Evolutionary conservation across 2,888 invertebrate species (phyloP).

Genomic region (Tachina fera): DNA sequence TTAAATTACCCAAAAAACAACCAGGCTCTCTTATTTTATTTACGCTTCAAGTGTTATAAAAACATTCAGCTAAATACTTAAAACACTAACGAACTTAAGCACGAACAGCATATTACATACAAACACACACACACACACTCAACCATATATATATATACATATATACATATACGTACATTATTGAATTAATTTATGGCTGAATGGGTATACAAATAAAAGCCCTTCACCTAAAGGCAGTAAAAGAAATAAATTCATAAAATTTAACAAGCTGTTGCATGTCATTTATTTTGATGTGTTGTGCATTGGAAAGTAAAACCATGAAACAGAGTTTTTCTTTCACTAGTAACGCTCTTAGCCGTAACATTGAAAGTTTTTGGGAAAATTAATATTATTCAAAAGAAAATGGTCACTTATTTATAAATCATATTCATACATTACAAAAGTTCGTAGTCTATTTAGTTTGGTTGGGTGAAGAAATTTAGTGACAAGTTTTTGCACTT

Average conservation of each 20-base stretch:
- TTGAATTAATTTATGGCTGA: conserved; percentile 23
- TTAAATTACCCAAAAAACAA: conserved; percentile 61
- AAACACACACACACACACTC: conserved; percentile 17
- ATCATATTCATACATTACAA: too few species aligned
- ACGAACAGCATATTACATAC: background rate
- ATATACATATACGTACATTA: conserved; percentile 1
- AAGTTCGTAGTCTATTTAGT: too few species aligned
- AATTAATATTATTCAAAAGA: too few species aligned
- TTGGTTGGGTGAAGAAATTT: too few species aligned
- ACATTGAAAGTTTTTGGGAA: too few species aligned
- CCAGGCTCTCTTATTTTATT: conserved; percentile 36
- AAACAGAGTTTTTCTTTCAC: background rate
- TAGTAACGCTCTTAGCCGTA: background rate
- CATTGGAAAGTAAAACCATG: background rate
- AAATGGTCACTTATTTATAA: too few species aligned
- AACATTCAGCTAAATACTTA: conserved; percentile 20
- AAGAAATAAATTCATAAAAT: conserved; percentile 52
- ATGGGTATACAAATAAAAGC: conserved; percentile 14
- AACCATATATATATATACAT: background rate
- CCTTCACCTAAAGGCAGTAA: conserved; percentile 24
- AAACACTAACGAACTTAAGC: conserved; percentile 23
- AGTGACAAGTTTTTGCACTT: too few species aligned
- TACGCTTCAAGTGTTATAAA: conserved; percentile 38
- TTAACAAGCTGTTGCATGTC: conserved; percentile 70
- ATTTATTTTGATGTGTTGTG: conserved; percentile 46